These are phyloP conservation scores for Scortum barcoo DNA, from an alignment of 2,113 vertebrate genomes.

Conservation along the genomic window DNA sequence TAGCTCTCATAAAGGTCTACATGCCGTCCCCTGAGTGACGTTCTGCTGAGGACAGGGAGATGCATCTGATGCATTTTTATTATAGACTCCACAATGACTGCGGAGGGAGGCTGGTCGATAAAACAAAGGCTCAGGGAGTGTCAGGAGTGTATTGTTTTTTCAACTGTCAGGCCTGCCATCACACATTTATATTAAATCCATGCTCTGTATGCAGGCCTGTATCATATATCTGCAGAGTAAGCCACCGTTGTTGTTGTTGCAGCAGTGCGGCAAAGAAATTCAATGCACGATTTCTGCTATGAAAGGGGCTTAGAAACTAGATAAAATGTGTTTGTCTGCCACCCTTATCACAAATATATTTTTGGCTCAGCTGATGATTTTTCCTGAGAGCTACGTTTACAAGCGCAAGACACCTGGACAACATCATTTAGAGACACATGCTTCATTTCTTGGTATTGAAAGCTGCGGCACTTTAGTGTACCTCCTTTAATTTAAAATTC, in stretches of 20 bases:
- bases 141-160: slow-evolving; percentile 71
- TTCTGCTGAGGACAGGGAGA: slow-evolving; percentile 76
- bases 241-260: slow-evolving; percentile 36
- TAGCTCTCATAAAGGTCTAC: slow-evolving; percentile 84
- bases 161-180: slow-evolving; percentile 67
- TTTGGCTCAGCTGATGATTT: slow-evolving; percentile 17
- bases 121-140: slow-evolving; percentile 72
- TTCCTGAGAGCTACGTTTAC: slow-evolving; percentile 38
- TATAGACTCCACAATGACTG: slow-evolving; percentile 68
- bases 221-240: slow-evolving; percentile 72
- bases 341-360: slow-evolving; percentile 47
- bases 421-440: slow-evolving; percentile 51
- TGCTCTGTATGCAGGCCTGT: slow-evolving; percentile 56
- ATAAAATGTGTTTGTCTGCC: slow-evolving; percentile 40
- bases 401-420: slow-evolving; percentile 58
- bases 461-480: slow-evolving; percentile 46
- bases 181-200: slow-evolving; percentile 68
- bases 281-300: slow-evolving; percentile 38
- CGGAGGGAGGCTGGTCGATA: slow-evolving; percentile 64
- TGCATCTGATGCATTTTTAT: slow-evolving; percentile 82
- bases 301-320: slow-evolving; percentile 46
- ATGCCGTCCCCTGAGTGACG: slow-evolving; percentile 74
- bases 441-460: slow-evolving; percentile 40
- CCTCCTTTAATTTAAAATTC: slow-evolving; percentile 64
- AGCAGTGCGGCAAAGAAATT: slow-evolving; percentile 41